Percentiles rank a stretch among this genome's conserved stretches.
These are phyloP conservation scores for Anhinga rufa DNA, from an alignment of 2,113 vertebrate species.

Conservation along the genomic window DNA sequence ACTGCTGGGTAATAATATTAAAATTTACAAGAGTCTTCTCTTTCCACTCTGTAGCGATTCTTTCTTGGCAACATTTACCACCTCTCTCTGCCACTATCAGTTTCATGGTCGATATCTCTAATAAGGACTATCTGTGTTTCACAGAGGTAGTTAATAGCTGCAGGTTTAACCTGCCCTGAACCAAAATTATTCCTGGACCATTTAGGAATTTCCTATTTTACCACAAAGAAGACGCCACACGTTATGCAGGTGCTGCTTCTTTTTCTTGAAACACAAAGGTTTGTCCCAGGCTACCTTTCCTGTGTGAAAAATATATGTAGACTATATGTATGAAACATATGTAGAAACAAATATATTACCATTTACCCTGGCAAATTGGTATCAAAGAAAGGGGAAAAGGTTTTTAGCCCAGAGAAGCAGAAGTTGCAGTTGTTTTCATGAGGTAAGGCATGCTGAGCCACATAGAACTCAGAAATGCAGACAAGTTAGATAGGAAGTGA, in stretches of 20 bases:
- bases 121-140: background rate
- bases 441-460: background rate
- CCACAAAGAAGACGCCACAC: background rate
- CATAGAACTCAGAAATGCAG: background rate
- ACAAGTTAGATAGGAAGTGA: background rate
- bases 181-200: background rate
- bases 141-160: background rate
- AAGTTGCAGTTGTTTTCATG: background rate
- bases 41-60: background rate
- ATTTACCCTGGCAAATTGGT: background rate
- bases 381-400: background rate
- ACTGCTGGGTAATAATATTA: background rate
- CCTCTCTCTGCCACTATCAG: background rate
- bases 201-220: background rate
- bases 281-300: background rate
- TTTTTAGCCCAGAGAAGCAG: background rate
- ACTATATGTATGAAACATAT: background rate
- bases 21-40: background rate
- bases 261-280: background rate
- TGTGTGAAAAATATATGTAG: background rate
- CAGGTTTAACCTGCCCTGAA: background rate
- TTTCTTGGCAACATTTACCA: background rate
- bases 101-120: background rate
- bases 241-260: background rate
- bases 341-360: background rate